These are phyloP conservation scores for Peromyscus maniculatus DNA, from an alignment of 2,113 vertebrate species.

Conservation along the genomic window DNA sequence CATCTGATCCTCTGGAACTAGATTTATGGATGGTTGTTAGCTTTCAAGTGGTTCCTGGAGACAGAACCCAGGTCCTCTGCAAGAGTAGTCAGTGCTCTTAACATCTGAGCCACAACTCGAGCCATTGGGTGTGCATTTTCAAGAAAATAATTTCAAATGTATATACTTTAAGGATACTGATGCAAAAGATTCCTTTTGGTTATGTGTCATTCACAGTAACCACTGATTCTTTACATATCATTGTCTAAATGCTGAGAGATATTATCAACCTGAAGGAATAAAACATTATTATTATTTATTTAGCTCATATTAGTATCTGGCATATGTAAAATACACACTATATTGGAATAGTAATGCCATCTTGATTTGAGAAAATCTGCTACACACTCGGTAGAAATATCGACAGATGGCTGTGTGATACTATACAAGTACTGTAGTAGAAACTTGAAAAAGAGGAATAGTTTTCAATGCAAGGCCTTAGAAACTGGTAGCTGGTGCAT, in stretches of 20 bases:
- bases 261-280: neutral
- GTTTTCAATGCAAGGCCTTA: neutral
- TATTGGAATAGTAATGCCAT: neutral
- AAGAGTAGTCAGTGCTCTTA: neutral
- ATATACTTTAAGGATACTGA: neutral
- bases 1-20: neutral
- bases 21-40: neutral
- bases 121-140: neutral
- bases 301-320: neutral
- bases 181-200: neutral
- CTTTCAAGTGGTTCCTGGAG: neutral
- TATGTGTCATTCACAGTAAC: neutral
- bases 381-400: neutral
- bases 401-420: neutral
- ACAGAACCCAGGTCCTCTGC: neutral
- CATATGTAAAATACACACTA: neutral
- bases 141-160: neutral
- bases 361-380: neutral
- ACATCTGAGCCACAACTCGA: neutral
- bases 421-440: neutral
- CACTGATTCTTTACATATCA: neutral
- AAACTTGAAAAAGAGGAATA: neutral
- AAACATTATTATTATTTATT: slow-evolving; percentile 12
- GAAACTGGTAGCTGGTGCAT: neutral
- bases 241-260: neutral